Base-by-base conservation (phyloP, 2,888 invertebrate genomes). In the Drosophila incognita region DNA sequence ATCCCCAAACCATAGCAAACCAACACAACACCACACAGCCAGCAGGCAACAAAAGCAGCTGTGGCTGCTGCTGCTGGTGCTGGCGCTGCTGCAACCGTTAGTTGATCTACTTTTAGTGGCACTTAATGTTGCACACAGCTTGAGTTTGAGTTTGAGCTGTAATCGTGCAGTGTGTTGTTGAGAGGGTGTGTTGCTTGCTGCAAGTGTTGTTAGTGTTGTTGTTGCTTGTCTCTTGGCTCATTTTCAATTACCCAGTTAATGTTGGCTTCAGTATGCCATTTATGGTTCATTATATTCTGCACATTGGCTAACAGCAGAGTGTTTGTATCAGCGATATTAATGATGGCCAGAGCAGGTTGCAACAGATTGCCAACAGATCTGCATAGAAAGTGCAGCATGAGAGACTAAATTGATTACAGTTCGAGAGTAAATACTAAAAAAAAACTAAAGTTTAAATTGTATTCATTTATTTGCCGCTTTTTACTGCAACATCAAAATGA, bases 241-340 rank as follows among this genome's bases (percentile, higher is more conserved):
- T 80, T 69, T 68, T 84, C 84, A 84, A 84, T 84, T 89, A 89
- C 84, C 62, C 70, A 53, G 57, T 51, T 81, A 84, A 84, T 89
- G 87, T 76, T 61, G 57, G 66, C 68, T 38, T 40, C 81, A 53
- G 73, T 81, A 64, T 69, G 70, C 81, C 79, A 83, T 82, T 66
- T 87, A 79, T 89, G 71, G 80, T 79, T 76, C 82, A 84, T 87
- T 89, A 89, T 76, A 84, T 79, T 68, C 72, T 51, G 31, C 54
- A 62, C 70, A 70, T 78, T 79, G 66, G 56, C 79, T 42, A 78
- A 74, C 67, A 48, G 40, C 29, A 15, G 38, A 31, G 56, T 31
- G 58, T 35, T 21, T 29, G 54, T 15, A n/a, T 35, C 31, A 35
- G 33, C 8, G 42, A 58, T 63, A 66, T 64, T 73, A 63, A 53